Conservation (phyloP, 2,888 invertebrate genomes). For the Cotesia congregata region DNA sequence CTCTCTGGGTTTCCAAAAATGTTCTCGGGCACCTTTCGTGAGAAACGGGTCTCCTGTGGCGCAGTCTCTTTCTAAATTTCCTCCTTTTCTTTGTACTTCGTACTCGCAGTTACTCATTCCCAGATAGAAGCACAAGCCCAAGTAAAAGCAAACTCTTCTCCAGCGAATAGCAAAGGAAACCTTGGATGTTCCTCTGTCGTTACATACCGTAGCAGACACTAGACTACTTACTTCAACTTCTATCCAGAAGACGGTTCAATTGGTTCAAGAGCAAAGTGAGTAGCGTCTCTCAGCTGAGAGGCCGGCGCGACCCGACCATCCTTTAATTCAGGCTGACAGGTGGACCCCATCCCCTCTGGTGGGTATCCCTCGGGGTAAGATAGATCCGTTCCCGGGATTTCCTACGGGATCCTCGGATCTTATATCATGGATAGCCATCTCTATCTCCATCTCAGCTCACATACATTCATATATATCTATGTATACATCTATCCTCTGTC, state of each 20-base stretch:
- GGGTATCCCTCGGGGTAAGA: constrained; percentile 70
- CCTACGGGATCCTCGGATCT: constrained; percentile 70
- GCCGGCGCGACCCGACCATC: constrained; percentile 68
- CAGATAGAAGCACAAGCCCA: neutral
- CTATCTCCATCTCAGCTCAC: constrained; percentile 61
- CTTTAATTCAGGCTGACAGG: constrained; percentile 76
- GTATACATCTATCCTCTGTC: constrained; percentile 29
- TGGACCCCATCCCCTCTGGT: constrained; percentile 64
- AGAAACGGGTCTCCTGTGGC: constrained; percentile 49
- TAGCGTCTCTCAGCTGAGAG: constrained; percentile 42
- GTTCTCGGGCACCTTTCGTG: constrained; percentile 39
- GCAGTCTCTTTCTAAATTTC: constrained; percentile 30
- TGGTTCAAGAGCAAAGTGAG: constrained; percentile 51
- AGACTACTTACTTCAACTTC: neutral
- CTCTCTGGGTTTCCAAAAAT: constrained; percentile 44
- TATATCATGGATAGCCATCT: constrained; percentile 69
- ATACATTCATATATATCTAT: constrained; percentile 2
- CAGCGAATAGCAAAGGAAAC: neutral
- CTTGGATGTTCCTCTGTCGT: constrained; percentile 36
- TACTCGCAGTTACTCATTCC: neutral
- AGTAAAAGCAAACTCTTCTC: constrained; percentile 7
- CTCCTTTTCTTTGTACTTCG: neutral
- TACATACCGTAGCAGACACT: constrained; percentile 39
- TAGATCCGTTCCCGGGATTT: constrained; percentile 70
- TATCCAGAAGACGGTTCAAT: constrained; percentile 56